A percentile compares a stretch with the other conserved stretches of the same genome.
Evolutionary conservation across 92 coral and sea anemone species (phyloP).

Genomic region (Plumapathes pennacea): DNA sequence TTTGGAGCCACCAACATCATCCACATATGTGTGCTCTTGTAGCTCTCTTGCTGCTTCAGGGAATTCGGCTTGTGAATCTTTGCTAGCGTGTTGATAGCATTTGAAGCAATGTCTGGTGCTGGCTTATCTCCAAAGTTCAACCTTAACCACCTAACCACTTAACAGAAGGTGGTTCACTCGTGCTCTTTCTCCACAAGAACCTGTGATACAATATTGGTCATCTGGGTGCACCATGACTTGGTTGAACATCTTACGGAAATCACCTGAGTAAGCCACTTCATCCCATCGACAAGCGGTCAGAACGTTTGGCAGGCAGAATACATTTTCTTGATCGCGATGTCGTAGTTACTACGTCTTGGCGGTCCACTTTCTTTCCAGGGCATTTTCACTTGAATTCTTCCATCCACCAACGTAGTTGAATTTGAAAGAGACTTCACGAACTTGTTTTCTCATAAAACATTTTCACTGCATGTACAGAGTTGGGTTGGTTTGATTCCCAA

Average conservation of each 20-base stretch:
- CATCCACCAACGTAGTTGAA: slow-evolving; percentile 39
- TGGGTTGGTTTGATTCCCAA: slow-evolving; percentile 54
- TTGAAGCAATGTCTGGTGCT: slow-evolving; percentile 65
- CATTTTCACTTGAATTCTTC: slow-evolving; percentile 59
- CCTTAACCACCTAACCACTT: slow-evolving; percentile 51
- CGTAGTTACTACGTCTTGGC: slow-evolving; percentile 44
- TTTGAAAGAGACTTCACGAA: slow-evolving; percentile 44
- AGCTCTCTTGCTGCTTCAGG: slow-evolving; percentile 40
- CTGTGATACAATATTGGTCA: slow-evolving; percentile 64
- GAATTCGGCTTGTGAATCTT: slow-evolving; percentile 23
- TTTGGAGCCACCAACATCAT: slow-evolving; percentile 33
- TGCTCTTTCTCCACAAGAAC: slow-evolving; percentile 27
- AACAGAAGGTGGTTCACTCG: slow-evolving; percentile 18
- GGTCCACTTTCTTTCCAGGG: slow-evolving; percentile 63
- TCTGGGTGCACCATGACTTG: slow-evolving; percentile 57
- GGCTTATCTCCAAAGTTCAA: slow-evolving; percentile 64
- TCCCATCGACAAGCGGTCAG: slow-evolving; percentile 46
- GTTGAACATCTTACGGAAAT: slow-evolving; percentile 57
- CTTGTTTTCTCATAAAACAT: slow-evolving; percentile 37
- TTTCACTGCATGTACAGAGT: slow-evolving; percentile 56
- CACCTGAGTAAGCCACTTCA: slow-evolving; percentile 32
- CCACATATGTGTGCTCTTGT: slow-evolving; percentile 20
- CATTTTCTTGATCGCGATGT: slow-evolving; percentile 37
- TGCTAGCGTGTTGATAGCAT: slow-evolving; percentile 35
- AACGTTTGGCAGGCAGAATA: slow-evolving; percentile 22